Conservation (phyloP, 2,113 vertebrate species). For the Pterocles orientalis region DNA sequence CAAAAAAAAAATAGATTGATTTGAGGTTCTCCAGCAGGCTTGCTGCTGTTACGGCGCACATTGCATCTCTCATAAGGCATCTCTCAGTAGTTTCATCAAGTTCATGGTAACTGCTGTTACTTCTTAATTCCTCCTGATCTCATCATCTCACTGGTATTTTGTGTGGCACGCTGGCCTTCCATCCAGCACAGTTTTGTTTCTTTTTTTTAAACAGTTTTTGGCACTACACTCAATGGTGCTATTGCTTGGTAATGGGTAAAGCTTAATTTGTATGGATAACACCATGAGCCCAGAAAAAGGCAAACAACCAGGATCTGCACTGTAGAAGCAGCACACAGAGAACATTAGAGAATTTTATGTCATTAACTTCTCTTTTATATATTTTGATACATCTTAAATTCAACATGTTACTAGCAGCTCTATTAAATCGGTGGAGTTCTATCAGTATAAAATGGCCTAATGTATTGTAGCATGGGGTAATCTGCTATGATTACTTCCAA, state of each 20-base stretch:
- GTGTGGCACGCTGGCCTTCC: neutral
- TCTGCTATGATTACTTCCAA: neutral
- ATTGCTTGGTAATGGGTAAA: rapidly evolving
- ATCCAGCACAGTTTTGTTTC: neutral
- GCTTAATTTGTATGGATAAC: neutral
- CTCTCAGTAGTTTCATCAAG: neutral
- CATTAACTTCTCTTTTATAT: neutral
- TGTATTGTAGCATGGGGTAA: neutral
- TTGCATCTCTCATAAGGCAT: neutral
- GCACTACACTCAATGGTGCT: neutral
- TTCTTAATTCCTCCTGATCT: neutral
- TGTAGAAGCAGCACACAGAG: neutral
- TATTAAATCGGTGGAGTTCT: neutral
- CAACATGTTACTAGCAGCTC: neutral
- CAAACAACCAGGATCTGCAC: neutral
- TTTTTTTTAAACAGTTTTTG: neutral
- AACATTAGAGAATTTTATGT: neutral
- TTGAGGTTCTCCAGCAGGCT: neutral
- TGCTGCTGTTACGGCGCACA: neutral
- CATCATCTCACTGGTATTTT: neutral
- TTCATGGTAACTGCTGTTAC: neutral
- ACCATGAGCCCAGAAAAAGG: neutral
- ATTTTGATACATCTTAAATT: neutral
- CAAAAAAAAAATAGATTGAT: neutral
- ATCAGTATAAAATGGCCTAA: neutral